These are phyloP conservation scores for Thamnophis elegans DNA, from an alignment of 2,797 vertebrate species.

Conservation along the genomic window DNA sequence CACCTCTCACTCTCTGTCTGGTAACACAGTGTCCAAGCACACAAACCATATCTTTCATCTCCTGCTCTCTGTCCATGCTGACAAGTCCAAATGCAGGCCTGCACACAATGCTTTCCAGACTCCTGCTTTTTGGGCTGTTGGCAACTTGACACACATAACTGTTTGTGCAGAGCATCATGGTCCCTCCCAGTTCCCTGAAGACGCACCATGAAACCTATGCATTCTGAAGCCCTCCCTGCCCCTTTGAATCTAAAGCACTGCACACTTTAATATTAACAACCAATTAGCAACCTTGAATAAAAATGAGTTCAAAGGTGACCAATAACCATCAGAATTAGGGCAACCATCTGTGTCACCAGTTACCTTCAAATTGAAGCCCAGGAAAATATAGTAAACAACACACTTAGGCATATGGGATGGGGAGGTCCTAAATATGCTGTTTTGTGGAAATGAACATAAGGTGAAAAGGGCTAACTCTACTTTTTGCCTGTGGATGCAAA, in stretches of 20 bases:
- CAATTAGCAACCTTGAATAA: background rate
- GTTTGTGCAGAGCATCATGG: background rate
- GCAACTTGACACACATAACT: background rate
- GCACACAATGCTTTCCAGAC: background rate
- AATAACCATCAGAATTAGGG: background rate
- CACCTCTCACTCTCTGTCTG: background rate
- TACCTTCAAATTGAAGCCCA: conserved; percentile 9
- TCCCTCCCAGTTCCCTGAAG: background rate
- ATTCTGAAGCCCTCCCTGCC: background rate
- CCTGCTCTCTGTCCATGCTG: background rate
- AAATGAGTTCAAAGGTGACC: background rate
- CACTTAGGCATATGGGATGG: background rate
- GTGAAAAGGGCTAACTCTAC: background rate
- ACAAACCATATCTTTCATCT: background rate
- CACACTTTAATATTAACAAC: background rate
- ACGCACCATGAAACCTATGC: background rate
- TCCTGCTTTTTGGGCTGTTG: background rate
- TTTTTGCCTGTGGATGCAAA: background rate
- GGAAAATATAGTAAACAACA: background rate
- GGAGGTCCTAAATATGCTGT: background rate
- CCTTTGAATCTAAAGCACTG: background rate
- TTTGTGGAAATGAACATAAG: background rate
- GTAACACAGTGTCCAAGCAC: background rate
- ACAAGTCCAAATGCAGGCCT: background rate
- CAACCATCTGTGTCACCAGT: background rate